Evolutionary conservation across 1,140 invertebrate species (phyloP).

Genomic region (Sycophila sp.): DNA sequence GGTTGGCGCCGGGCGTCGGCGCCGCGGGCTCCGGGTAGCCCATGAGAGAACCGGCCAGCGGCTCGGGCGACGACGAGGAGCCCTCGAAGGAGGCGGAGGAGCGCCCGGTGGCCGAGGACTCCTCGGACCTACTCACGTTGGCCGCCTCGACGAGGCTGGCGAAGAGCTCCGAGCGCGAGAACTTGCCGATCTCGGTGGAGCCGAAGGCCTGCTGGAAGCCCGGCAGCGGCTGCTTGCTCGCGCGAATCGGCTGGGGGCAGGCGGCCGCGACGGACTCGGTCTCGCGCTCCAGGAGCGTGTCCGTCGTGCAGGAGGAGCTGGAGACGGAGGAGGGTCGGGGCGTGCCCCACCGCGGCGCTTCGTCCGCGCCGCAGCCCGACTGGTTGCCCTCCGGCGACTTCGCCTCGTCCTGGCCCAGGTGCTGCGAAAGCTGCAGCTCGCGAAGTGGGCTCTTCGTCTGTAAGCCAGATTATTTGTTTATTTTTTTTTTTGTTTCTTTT

Average conservation of each 20-base stretch:
- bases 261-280: not conserved
- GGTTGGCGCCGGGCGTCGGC: not conserved
- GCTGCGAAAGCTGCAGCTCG: not conserved
- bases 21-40: too few species aligned
- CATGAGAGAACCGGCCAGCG: not conserved
- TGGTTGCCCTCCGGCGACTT: conserved; percentile 18
- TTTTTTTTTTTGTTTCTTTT: not conserved
- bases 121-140: conserved; percentile 46
- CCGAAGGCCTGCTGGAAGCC: conserved; percentile 82
- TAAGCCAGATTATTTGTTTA: not conserved
- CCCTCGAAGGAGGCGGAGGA: too few species aligned
- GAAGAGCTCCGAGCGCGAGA: conserved; percentile 69
- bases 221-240: conserved; percentile 68
- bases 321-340: conserved; percentile 12
- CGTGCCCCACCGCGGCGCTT: not conserved
- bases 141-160: conserved; percentile 56
- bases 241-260: not conserved
- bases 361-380: not conserved
- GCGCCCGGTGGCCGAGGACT: too few species aligned
- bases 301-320: conserved; percentile 18
- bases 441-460: not conserved
- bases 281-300: not conserved
- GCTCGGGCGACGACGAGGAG: not conserved
- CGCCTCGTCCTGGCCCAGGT: conserved; percentile 43
- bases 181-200: conserved; percentile 80